Percentiles rank a stretch among this genome's conserved stretches.
These are phyloP conservation scores for Hormiphora californensis DNA, from an alignment of 37 sponge, comb jelly and placozoan species.

Conservation along the genomic window DNA sequence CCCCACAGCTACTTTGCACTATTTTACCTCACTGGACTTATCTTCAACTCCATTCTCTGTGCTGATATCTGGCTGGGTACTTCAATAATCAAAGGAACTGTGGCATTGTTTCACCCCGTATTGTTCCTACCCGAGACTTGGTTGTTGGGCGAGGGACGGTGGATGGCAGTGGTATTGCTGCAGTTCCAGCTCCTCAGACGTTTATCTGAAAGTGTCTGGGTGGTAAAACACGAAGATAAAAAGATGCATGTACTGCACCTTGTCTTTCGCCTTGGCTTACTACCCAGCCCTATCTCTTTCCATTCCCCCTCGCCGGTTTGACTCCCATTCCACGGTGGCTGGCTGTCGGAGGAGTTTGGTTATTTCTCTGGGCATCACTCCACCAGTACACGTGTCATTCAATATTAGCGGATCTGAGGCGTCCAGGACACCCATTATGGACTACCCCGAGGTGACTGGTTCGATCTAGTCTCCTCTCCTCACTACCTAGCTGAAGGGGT, in stretches of 20 bases:
- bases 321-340: too few species aligned
- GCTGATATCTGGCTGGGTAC: too few species aligned
- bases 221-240: neutral
- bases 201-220: neutral
- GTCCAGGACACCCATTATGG: neutral
- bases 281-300: slow-evolving; percentile 44
- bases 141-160: too few species aligned
- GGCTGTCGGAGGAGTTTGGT: neutral
- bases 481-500: slow-evolving; percentile 17
- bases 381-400: slow-evolving; percentile 43
- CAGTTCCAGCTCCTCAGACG: neutral
- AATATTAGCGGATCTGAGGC: slow-evolving; percentile 9
- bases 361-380: slow-evolving; percentile 37
- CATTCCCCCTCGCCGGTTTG: too few species aligned
- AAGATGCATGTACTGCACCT: slow-evolving; percentile 17
- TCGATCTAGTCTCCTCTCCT: slow-evolving; percentile 13
- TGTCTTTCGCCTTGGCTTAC: slow-evolving; percentile 30
- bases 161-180: too few species aligned
- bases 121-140: too few species aligned
- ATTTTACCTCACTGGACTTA: slow-evolving; percentile 5
- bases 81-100: too few species aligned
- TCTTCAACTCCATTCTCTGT: slow-evolving; percentile 36
- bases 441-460: slow-evolving; percentile 22
- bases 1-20: slow-evolving; percentile 39
- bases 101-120: too few species aligned